Evolutionary conservation across 2,888 invertebrate genomes (phyloP).

Genomic region (Drosophila pseudotakahashii): DNA sequence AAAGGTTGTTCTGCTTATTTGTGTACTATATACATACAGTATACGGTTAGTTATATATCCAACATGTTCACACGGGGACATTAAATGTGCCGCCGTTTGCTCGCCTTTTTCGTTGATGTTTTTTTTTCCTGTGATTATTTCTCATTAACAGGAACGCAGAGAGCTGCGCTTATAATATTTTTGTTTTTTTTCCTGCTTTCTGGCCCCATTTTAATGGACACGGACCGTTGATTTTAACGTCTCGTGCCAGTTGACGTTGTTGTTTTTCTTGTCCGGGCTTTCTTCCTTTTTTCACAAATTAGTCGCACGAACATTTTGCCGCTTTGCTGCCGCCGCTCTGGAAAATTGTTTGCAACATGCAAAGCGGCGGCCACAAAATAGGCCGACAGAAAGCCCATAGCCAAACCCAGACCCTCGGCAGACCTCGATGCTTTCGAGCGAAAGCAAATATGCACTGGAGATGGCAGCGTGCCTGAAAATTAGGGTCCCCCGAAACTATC

Average conservation of each 20-base stretch:
- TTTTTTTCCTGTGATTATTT: constrained; percentile 55
- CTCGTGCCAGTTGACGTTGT: constrained; percentile 62
- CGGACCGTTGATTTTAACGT: constrained; percentile 68
- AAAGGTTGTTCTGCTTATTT: constrained; percentile 15
- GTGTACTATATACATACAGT: constrained; percentile 2
- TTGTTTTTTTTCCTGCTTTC: constrained; percentile 32
- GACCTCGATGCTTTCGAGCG: constrained; percentile 23
- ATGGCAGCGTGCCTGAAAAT: constrained; percentile 18
- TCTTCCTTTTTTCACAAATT: constrained; percentile 68
- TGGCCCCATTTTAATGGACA: constrained; percentile 69
- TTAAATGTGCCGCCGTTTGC: constrained; percentile 36
- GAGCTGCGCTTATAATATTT: constrained; percentile 50
- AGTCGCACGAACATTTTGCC: constrained; percentile 76
- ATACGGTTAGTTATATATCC: constrained; percentile 1
- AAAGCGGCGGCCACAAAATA: constrained; percentile 68
- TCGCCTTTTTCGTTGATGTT: constrained; percentile 17
- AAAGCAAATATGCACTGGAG: constrained; percentile 52
- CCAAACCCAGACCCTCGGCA: constrained; percentile 19
- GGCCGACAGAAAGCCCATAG: constrained; percentile 50
- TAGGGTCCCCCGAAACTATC: not conserved
- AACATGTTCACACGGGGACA: constrained; percentile 24
- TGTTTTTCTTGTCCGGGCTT: constrained; percentile 31
- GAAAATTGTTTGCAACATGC: constrained; percentile 77
- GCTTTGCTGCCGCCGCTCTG: constrained; percentile 51
- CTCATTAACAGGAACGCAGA: constrained; percentile 63